phyloP scores from a whole-genome alignment of 2,113 vertebrate genomes.

The Chunga burmeisteri region DNA sequence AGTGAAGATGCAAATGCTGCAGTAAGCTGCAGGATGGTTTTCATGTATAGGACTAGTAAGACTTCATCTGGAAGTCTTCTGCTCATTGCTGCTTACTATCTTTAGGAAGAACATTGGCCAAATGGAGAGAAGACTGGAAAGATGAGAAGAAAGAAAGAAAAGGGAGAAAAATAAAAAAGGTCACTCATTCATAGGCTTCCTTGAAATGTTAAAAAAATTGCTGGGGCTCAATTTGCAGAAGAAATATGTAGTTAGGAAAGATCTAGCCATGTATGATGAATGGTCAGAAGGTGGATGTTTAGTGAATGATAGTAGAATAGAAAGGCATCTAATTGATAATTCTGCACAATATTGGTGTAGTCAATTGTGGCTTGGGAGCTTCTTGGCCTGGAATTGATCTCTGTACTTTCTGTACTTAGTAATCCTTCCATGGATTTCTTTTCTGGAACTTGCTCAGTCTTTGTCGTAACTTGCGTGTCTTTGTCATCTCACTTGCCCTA shows the following conservation, averaged over 20 bases:
- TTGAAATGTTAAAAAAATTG: not conserved
- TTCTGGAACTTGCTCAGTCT: not conserved
- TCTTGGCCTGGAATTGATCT: not conserved
- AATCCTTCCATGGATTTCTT: not conserved
- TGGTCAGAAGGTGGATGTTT: not conserved
- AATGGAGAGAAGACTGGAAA: not conserved
- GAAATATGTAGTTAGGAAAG: not conserved
- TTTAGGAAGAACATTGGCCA: not conserved
- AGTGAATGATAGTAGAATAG: not conserved
- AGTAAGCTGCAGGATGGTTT: not conserved
- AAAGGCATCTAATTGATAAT: not conserved
- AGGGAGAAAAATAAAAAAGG: not conserved
- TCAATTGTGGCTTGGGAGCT: not conserved
- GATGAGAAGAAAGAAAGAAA: not conserved
- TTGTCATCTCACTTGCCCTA: not conserved
- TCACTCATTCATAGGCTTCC: not conserved
- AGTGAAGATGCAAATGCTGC: not conserved
- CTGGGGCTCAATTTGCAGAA: not conserved
- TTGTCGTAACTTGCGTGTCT: not conserved
- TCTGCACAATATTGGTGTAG: not conserved
- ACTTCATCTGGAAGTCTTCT: not conserved
- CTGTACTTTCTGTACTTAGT: not conserved
- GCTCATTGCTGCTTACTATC: not conserved
- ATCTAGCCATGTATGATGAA: not conserved
- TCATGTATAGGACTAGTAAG: not conserved